These are phyloP conservation scores for Ctenodactylus gundi DNA, from an alignment of 2,113 vertebrate species.

Conservation along the genomic window DNA sequence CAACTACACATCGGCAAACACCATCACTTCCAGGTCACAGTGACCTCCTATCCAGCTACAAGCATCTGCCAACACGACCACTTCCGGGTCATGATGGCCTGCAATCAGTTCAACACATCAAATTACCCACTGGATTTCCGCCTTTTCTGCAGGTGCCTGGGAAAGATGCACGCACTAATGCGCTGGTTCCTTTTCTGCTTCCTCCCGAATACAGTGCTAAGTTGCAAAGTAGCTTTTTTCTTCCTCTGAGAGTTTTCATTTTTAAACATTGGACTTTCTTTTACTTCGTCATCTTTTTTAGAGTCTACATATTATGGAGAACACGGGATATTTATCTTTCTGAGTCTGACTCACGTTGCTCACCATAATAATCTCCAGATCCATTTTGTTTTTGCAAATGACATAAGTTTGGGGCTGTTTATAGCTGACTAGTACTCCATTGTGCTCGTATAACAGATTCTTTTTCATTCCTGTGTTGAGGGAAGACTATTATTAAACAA, in stretches of 20 bases:
- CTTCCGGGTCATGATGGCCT: background rate
- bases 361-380: too few relatives aligned
- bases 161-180: rapidly evolving
- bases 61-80: background rate
- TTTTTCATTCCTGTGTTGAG: too few relatives aligned
- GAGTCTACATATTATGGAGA: too few relatives aligned
- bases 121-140: background rate
- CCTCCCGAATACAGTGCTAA: background rate
- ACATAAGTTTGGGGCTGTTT: too few relatives aligned
- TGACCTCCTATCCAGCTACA: background rate
- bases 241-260: background rate
- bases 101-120: background rate
- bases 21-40: background rate
- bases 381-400: too few relatives aligned
- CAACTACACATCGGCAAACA: background rate
- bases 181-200: background rate
- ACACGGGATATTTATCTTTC: too few relatives aligned
- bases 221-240: background rate
- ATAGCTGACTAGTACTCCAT: too few relatives aligned
- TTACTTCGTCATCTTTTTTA: too few relatives aligned
- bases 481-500: too few relatives aligned
- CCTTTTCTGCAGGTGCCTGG: background rate
- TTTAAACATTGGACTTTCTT: too few relatives aligned
- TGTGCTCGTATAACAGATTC: too few relatives aligned
- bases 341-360: too few relatives aligned